A percentile compares a stretch with the other conserved stretches of the same genome.
These are phyloP conservation scores for Habrosyne pyritoides DNA, from an alignment of 2,888 invertebrate genomes.

Conservation along the genomic window DNA sequence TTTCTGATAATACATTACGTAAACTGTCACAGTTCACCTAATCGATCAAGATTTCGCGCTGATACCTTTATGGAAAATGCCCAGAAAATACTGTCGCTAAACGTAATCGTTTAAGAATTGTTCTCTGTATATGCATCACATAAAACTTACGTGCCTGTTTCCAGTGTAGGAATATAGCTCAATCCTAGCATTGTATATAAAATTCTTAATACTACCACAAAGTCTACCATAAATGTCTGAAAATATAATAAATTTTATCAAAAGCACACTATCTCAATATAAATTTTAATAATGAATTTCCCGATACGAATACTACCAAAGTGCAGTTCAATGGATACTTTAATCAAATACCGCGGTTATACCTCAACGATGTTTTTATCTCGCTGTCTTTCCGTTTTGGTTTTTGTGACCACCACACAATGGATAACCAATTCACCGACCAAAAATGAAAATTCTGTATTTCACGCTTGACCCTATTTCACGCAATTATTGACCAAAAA, in stretches of 20 bases:
- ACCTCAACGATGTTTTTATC: background rate
- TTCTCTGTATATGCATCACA: background rate
- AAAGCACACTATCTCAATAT: too few species aligned
- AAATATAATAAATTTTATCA: too few species aligned
- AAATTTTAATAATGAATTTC: too few species aligned
- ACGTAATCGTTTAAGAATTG: background rate
- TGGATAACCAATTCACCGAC: background rate
- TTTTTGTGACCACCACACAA: slow-evolving; percentile 6
- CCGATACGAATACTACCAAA: background rate
- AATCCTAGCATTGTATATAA: too few species aligned
- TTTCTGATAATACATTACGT: background rate
- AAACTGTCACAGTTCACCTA: background rate
- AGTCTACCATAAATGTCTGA: too few species aligned
- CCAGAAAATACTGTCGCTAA: background rate
- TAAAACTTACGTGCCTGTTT: too few species aligned
- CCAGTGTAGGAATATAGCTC: too few species aligned
- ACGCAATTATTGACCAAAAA: slow-evolving; percentile 56
- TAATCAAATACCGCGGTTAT: background rate
- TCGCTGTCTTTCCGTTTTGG: slow-evolving; percentile 4
- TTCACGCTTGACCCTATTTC: slow-evolving; percentile 43
- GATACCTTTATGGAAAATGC: background rate
- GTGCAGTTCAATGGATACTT: too few species aligned
- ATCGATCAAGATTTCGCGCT: background rate
- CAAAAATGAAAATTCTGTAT: slow-evolving; percentile 16
- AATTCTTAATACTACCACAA: too few species aligned